Evolutionary conservation across 2,888 invertebrate genomes (phyloP).

Genomic region (Ennomos erosarius): DNA sequence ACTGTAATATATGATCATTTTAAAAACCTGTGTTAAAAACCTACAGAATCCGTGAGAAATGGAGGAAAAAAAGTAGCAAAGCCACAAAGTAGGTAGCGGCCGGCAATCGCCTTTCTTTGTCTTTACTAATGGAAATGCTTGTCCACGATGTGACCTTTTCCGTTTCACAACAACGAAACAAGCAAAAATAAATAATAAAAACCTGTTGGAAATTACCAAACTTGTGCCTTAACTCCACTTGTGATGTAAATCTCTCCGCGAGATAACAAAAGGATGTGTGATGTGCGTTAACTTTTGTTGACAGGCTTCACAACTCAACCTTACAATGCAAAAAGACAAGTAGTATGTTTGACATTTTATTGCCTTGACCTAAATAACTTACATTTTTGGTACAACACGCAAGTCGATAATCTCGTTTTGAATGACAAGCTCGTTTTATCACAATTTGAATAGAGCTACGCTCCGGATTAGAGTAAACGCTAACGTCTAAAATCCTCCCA

Average conservation of each 20-base stretch:
- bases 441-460: conserved; percentile 6
- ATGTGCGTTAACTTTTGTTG: conserved; percentile 13
- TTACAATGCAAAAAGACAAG: conserved; percentile 12
- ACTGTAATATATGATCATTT: no score
- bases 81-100: conserved; percentile 14
- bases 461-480: not conserved
- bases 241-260: conserved; percentile 28
- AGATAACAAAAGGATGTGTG: conserved; percentile 14
- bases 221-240: conserved; percentile 18
- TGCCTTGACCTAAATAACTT: conserved; percentile 31
- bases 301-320: conserved; percentile 15
- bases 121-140: conserved; percentile 32
- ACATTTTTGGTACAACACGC: conserved; percentile 17
- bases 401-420: conserved; percentile 15
- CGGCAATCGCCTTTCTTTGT: conserved; percentile 31
- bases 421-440: conserved; percentile 9
- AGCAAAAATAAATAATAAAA: conserved; percentile 24
- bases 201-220: conserved; percentile 27
- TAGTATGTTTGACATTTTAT: conserved; percentile 18
- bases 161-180: conserved; percentile 27
- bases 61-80: not conserved
- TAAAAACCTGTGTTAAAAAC: no score
- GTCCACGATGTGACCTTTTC: conserved; percentile 33
- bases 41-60: not conserved
- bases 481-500: no score